These are phyloP conservation scores for Cantharis rustica DNA, from an alignment of 2,888 invertebrate genomes.

Conservation along the genomic window DNA sequence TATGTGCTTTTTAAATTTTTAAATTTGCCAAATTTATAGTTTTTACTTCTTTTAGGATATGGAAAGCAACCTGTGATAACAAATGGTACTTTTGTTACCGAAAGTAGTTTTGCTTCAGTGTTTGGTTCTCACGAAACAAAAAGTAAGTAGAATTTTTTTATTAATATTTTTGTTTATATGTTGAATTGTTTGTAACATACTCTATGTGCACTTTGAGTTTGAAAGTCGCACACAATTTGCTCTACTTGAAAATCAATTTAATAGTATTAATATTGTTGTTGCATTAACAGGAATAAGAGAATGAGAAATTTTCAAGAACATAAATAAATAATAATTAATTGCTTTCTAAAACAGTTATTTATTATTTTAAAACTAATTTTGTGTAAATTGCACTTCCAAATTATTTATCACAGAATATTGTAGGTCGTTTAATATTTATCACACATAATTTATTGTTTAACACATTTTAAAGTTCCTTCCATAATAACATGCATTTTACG, in stretches of 20 bases:
- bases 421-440: background rate
- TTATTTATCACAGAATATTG: background rate
- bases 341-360: background rate
- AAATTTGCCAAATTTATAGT: background rate
- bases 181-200: background rate
- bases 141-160: conserved; percentile 41
- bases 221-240: background rate
- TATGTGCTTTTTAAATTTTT: background rate
- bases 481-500: conserved; percentile 34
- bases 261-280: background rate
- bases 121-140: conserved; percentile 76
- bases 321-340: background rate
- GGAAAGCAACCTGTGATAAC: conserved; percentile 30
- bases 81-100: conserved; percentile 72
- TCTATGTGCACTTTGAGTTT: background rate
- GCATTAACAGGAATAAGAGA: background rate
- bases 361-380: background rate
- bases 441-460: background rate
- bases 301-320: background rate
- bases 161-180: background rate
- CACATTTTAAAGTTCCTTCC: background rate
- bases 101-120: conserved; percentile 86
- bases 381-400: background rate
- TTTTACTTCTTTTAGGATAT: conserved; percentile 50
- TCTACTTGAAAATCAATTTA: background rate